Evolutionary conservation across 2,888 invertebrate genomes (phyloP).

Genomic region (Hirtodrosophila histrioides): DNA sequence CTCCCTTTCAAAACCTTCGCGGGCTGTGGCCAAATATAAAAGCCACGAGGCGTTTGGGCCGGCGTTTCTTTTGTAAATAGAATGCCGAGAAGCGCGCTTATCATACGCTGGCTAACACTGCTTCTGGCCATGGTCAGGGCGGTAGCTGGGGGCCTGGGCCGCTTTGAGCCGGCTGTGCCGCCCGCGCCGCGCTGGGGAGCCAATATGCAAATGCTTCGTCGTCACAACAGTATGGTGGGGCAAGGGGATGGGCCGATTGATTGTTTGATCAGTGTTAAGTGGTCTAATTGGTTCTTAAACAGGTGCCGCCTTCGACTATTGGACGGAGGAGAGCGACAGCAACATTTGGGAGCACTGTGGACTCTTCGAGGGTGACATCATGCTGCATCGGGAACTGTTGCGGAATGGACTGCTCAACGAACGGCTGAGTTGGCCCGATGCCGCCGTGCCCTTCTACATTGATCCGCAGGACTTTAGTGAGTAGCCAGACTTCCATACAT

Average conservation of each 20-base stretch:
- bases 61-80: conserved; percentile 60
- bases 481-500: conserved; percentile 42
- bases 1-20: neutral
- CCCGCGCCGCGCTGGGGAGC: conserved; percentile 79
- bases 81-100: conserved; percentile 54
- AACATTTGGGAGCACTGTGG: conserved; percentile 87
- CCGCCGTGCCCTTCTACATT: conserved; percentile 86
- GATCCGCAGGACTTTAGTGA: conserved; percentile 86
- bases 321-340: conserved; percentile 84
- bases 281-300: neutral
- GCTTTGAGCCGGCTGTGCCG: conserved; percentile 71
- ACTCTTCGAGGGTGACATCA: conserved; percentile 87
- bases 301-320: conserved; percentile 83
- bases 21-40: conserved; percentile 51
- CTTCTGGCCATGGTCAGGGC: conserved; percentile 16
- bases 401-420: conserved; percentile 85
- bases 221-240: conserved; percentile 81
- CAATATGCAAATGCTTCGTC: conserved; percentile 79
- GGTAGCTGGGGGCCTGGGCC: conserved; percentile 8
- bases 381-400: conserved; percentile 83
- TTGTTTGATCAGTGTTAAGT: neutral
- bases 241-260: conserved; percentile 11
- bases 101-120: conserved; percentile 19
- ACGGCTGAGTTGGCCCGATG: conserved; percentile 85
- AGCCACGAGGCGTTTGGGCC: conserved; percentile 44